phyloP scores from a whole-genome alignment of 2,797 vertebrate species.

The Benthosema pterotum region DNA sequence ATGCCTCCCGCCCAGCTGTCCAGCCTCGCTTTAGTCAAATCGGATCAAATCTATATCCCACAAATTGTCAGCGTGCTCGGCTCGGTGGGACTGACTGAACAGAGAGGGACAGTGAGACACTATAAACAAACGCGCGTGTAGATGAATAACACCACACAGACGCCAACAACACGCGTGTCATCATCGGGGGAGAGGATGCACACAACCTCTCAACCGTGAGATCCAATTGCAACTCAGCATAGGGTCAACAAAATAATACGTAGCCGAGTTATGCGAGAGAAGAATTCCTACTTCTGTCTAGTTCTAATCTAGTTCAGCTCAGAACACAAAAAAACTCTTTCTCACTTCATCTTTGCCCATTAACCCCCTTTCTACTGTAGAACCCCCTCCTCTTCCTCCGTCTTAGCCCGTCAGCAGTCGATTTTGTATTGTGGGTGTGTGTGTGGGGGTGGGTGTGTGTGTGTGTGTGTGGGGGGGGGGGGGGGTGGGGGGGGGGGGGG shows the following conservation, averaged over 20 bases:
- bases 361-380: background rate
- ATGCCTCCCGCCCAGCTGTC: slow-evolving; percentile 17
- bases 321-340: slow-evolving; percentile 15
- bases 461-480: background rate
- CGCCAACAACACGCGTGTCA: slow-evolving; percentile 54
- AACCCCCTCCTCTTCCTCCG: background rate
- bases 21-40: slow-evolving; percentile 31
- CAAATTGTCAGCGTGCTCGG: slow-evolving; percentile 35
- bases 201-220: slow-evolving; percentile 46
- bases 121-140: slow-evolving; percentile 53
- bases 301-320: slow-evolving; percentile 23
- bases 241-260: slow-evolving; percentile 49
- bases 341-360: slow-evolving; percentile 1
- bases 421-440: background rate
- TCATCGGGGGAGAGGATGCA: slow-evolving; percentile 24
- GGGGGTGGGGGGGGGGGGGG: too few species aligned
- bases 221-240: slow-evolving; percentile 31
- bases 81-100: slow-evolving; percentile 38
- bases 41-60: slow-evolving; percentile 41
- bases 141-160: slow-evolving; percentile 48
- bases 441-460: background rate
- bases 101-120: slow-evolving; percentile 37
- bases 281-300: slow-evolving; percentile 33
- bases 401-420: background rate
- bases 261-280: slow-evolving; percentile 48